A percentile compares a stretch with the other conserved stretches of the same genome.
Conservation (phyloP, 1,140 invertebrate genomes). For the Euschistus heros region DNA sequence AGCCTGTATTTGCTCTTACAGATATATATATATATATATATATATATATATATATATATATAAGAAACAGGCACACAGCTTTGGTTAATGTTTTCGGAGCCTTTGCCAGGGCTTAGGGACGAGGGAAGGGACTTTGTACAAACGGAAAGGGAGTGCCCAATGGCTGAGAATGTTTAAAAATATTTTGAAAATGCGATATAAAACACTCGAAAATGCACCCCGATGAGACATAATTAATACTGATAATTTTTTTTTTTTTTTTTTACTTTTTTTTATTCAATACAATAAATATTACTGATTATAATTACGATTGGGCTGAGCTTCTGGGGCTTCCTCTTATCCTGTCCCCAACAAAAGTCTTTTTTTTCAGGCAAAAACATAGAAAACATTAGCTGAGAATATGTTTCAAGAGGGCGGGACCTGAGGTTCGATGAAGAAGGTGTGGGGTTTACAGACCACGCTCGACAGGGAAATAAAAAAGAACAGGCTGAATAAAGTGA, state of each 20-base stretch:
- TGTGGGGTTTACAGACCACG: conserved; percentile 17
- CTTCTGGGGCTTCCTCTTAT: conserved; percentile 15
- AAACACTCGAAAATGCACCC: neutral
- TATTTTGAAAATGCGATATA: neutral
- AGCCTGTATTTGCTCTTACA: neutral
- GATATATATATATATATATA: conserved; percentile 11
- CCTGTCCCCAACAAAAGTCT: conserved; percentile 28
- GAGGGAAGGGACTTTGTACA: neutral
- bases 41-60: conserved; percentile 7
- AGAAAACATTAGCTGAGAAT: conserved; percentile 4
- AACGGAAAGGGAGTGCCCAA: neutral
- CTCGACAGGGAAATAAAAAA: conserved; percentile 23
- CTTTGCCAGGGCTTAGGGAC: neutral
- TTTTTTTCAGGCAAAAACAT: conserved; percentile 24
- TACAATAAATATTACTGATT: neutral
- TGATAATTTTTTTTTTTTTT: conserved; percentile 12
- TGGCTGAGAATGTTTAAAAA: neutral
- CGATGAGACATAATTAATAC: neutral
- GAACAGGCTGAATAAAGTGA: neutral
- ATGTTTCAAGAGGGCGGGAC: neutral
- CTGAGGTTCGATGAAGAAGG: neutral
- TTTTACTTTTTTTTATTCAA: neutral
- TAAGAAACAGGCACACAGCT: conserved; percentile 13
- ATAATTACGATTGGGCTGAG: neutral
- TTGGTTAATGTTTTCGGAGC: neutral